phyloP scores from a whole-genome alignment of 2,113 vertebrate genomes.

The Cebus imitator region DNA sequence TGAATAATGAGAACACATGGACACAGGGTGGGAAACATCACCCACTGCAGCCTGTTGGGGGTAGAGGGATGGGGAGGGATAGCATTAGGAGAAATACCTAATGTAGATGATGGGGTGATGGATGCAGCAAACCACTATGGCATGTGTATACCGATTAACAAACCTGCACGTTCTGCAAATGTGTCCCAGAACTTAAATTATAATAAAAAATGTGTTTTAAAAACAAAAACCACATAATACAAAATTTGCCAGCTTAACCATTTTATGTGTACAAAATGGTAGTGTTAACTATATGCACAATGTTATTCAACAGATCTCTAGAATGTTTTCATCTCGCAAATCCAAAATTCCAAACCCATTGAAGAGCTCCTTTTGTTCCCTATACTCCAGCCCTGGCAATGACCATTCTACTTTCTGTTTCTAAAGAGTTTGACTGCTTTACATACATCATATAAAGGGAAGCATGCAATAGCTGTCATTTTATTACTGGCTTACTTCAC shows the following conservation, averaged over 20 bases:
- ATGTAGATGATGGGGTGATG: too few relatives aligned
- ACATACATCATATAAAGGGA: not conserved
- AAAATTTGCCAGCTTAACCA: not conserved
- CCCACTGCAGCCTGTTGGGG: too few relatives aligned
- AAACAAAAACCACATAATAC: not conserved
- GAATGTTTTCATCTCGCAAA: not conserved
- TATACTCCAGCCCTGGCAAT: not conserved
- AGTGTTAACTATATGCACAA: not conserved
- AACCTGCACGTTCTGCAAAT: too few relatives aligned
- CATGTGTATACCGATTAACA: too few relatives aligned
- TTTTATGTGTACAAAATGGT: not conserved
- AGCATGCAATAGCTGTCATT: not conserved
- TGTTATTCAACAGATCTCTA: not conserved
- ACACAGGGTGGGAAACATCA: too few relatives aligned
- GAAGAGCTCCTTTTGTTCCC: not conserved
- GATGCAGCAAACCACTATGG: too few relatives aligned
- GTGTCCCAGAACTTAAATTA: too few relatives aligned
- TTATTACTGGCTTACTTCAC: not conserved
- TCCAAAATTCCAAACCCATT: not conserved
- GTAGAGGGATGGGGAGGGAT: too few relatives aligned
- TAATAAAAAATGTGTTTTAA: not conserved
- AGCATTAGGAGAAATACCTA: too few relatives aligned
- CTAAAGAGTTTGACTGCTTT: not conserved
- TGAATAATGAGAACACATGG: too few relatives aligned
- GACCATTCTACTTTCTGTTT: not conserved